A percentile compares a stretch with the other conserved stretches of the same genome.
Conservation (phyloP, 1,140 invertebrate genomes). For the Drosophila seguyi region DNA sequence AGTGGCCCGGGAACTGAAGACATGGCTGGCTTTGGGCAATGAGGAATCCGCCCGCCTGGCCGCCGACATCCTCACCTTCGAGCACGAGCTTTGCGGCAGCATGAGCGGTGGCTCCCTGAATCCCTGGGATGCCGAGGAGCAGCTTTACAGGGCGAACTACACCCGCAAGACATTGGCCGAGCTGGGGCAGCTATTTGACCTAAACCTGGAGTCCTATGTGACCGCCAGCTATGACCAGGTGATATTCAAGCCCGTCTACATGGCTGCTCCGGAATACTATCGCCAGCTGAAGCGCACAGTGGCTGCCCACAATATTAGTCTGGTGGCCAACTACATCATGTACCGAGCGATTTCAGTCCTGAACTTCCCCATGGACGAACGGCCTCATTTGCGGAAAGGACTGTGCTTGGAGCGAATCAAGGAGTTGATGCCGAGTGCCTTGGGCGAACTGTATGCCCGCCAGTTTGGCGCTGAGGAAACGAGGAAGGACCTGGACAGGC, state of each 20-base stretch:
- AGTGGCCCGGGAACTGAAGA: conserved; percentile 55
- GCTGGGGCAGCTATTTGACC: conserved; percentile 33
- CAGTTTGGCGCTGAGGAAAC: conserved; percentile 48
- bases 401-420: conserved; percentile 57
- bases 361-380: conserved; percentile 66
- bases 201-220: conserved; percentile 62
- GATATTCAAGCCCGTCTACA: conserved; percentile 68
- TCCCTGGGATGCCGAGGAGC: conserved; percentile 52
- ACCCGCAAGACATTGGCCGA: conserved; percentile 57
- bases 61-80: conserved; percentile 66
- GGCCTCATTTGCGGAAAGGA: conserved; percentile 15
- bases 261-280: conserved; percentile 68
- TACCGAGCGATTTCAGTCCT: conserved; percentile 64
- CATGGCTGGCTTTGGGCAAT: conserved; percentile 62
- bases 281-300: conserved; percentile 63
- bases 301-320: conserved; percentile 50
- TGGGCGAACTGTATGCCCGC: conserved; percentile 69
- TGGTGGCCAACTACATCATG: conserved; percentile 79
- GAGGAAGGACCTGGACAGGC: conserved; percentile 21
- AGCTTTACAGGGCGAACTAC: conserved; percentile 56
- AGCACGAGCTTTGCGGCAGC: conserved; percentile 66
- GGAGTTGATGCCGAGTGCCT: conserved; percentile 49
- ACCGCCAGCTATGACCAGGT: conserved; percentile 42
- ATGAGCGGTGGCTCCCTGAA: conserved; percentile 36
- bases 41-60: conserved; percentile 61